Conservation (phyloP, 2,888 invertebrate species). For the Tyria jacobaeae region DNA sequence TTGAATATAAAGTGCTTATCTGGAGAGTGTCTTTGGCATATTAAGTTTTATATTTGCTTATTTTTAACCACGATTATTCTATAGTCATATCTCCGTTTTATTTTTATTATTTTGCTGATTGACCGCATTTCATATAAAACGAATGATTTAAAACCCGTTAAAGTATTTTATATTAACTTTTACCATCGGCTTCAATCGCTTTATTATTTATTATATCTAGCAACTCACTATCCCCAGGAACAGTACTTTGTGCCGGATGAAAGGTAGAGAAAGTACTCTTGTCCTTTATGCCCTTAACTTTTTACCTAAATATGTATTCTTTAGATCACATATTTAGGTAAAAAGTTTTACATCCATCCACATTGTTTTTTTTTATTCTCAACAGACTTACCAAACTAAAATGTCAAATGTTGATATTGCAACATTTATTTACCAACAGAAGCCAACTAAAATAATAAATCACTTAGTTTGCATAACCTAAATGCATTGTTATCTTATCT, state of each 20-base stretch:
- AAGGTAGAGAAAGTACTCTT: no score
- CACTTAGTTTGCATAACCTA: conserved; percentile 41
- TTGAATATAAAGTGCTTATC: conserved; percentile 73
- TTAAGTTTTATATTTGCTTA: conserved; percentile 50
- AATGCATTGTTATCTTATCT: conserved; percentile 46
- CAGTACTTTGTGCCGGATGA: no score
- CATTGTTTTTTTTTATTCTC: neutral
- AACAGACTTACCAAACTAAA: conserved; percentile 1
- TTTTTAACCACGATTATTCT: no score
- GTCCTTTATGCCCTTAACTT: no score
- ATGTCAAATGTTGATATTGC: conserved; percentile 34
- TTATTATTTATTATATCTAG: no score
- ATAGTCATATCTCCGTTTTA: no score
- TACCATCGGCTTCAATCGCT: no score
- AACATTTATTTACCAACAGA: conserved; percentile 35
- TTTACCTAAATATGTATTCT: no score
- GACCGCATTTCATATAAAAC: neutral
- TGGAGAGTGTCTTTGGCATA: conserved; percentile 54
- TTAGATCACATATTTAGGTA: no score
- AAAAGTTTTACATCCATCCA: neutral
- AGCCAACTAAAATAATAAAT: conserved; percentile 41
- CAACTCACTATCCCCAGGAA: no score
- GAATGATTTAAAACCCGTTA: neutral
- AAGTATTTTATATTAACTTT: no score
- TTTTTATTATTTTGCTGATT: neutral